Conservation (phyloP, 2,113 vertebrate species). For the Hemichromis elongatus region DNA sequence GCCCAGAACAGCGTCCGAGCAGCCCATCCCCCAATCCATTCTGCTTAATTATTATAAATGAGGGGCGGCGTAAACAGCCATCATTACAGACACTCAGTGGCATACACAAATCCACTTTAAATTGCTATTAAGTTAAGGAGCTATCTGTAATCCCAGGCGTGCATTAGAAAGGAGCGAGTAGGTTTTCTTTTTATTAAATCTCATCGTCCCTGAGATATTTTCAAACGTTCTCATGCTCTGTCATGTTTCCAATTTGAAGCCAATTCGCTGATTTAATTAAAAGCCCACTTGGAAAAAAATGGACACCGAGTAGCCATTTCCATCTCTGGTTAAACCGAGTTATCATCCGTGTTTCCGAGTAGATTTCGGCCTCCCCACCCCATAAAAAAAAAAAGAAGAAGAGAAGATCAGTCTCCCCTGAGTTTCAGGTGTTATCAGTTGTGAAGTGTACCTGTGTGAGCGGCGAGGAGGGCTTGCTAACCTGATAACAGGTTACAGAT, state of each 20-base stretch:
- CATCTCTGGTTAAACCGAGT: constrained; percentile 20
- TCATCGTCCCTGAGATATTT: constrained; percentile 71
- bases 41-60: constrained; percentile 98
- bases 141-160: constrained; percentile 76
- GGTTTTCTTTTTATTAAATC: constrained; percentile 70
- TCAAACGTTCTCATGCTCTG: constrained; percentile 62
- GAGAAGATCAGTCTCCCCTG: background rate
- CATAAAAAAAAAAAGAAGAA: background rate
- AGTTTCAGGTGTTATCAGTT: background rate
- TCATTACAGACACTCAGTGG: constrained; percentile 82
- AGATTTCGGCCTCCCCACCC: background rate
- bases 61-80: constrained; percentile 83
- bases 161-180: constrained; percentile 66
- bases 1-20: constrained; percentile 81
- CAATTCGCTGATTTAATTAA: constrained; percentile 67
- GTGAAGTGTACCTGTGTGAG: constrained; percentile 10
- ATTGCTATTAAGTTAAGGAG: constrained; percentile 82
- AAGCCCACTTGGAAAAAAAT: constrained; percentile 59
- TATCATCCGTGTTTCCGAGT: constrained; percentile 26
- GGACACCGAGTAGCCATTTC: constrained; percentile 63
- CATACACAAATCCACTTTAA: constrained; percentile 82
- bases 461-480: constrained; percentile 14
- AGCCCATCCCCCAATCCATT: constrained; percentile 82
- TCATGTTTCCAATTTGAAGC: constrained; percentile 65
- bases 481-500: constrained; percentile 44